Evolutionary conservation across 2,888 invertebrate genomes (phyloP), one percentile per base, ranked within the genome.

Genomic region (Cephus pulcher): DNA sequence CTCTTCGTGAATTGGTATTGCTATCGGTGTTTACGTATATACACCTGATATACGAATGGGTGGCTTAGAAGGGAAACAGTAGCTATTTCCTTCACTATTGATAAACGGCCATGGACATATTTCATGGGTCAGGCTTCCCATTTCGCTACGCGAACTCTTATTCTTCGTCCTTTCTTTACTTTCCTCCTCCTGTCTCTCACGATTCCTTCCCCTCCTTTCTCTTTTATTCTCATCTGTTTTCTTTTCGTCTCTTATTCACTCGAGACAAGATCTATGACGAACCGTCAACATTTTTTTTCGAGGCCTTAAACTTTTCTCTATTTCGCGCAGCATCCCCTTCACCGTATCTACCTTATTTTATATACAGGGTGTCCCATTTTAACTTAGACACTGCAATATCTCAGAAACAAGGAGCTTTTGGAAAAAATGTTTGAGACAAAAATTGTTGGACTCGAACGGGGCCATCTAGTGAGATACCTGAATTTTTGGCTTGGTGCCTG

Each of bases 71-170:
- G 32, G 34, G 71, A 76, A 76, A 76, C 34, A 76, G 32, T 71
- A 76, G 76, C 34, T 71, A 76, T 76, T 76, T 76, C 71, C 32
- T 69, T 34, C 71, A 37, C 37, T 76, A 76, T 76, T 71, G 76
- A 76, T 76, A 75, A 75, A 75, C 75, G 70, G 70, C 70, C 23
- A 23, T 56, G 56, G 23, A 56, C 56, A 56, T 56, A 56, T 56
- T 56, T 56, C 56, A 56, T 56, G 56, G 56, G 56, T 23, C 56
- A 56, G 56, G 56, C 56, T 56, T 56, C 56, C 56, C 56, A 56
- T 56, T 56, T 56, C 9, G 23, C 15, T 34, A 33, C 71, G 71
- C 32, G 32, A 34, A 32, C 71, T 71, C 33, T 34, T 71, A 32
- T 71, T 71, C 71, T 71, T 71, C 32, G 11, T 71, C 6, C 33